Percentiles rank a stretch among this genome's conserved stretches.
Conservation (phyloP, 2,113 vertebrate species). For the Anolis sagrei region DNA sequence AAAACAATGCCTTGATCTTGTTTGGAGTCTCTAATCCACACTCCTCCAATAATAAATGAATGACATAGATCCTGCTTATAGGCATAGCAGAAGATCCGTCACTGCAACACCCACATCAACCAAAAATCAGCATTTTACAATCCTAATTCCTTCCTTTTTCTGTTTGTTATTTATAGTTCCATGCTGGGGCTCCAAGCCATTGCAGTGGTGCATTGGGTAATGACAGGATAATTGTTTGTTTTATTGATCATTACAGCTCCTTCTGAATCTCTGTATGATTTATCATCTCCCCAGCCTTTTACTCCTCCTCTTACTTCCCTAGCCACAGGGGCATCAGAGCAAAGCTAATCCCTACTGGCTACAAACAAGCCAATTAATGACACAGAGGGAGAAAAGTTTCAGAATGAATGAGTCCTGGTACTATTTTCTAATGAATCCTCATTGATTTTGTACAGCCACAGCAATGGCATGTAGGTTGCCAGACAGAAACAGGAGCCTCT, state of each 20-base stretch:
- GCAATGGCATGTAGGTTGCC: neutral
- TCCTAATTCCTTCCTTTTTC: slow-evolving; percentile 32
- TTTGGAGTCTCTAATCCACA: neutral
- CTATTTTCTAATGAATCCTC: slow-evolving; percentile 45
- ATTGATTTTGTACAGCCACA: slow-evolving; percentile 43
- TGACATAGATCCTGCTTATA: slow-evolving; percentile 5
- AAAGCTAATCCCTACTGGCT: slow-evolving; percentile 65
- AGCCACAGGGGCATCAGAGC: slow-evolving; percentile 37
- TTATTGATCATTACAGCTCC: slow-evolving; percentile 74
- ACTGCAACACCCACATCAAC: neutral
- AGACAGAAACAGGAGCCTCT: slow-evolving; percentile 29
- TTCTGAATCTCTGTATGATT: slow-evolving; percentile 65
- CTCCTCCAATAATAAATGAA: slow-evolving; percentile 3
- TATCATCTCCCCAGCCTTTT: slow-evolving; percentile 59
- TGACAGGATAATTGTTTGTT: slow-evolving; percentile 77
- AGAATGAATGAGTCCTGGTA: slow-evolving; percentile 50
- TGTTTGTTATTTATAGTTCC: slow-evolving; percentile 44
- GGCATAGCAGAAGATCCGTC: neutral
- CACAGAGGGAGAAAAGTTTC: slow-evolving; percentile 32
- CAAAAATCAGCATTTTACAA: slow-evolving; percentile 20
- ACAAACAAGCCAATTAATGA: slow-evolving; percentile 61
- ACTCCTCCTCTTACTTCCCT: slow-evolving; percentile 50
- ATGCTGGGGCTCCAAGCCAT: slow-evolving; percentile 48
- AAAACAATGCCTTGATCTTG: neutral
- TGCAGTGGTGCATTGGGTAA: slow-evolving; percentile 57